Conservation (phyloP, 2,888 invertebrate species). For the Volucella zonaria region DNA sequence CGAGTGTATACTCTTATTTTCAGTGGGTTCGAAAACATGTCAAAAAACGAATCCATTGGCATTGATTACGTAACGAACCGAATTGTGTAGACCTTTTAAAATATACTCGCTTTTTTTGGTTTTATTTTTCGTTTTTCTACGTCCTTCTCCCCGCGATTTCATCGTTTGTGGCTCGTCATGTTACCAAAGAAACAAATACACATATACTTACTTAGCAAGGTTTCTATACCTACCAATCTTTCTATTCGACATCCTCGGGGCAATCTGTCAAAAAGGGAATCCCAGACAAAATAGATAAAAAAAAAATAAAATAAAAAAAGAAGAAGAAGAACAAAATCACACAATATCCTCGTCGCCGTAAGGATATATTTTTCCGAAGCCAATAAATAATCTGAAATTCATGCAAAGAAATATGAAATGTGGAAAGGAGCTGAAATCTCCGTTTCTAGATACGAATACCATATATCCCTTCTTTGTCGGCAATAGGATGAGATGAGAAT, state of each 20-base stretch:
- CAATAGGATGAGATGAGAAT: constrained; percentile 20
- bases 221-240: constrained; percentile 48
- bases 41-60: constrained; percentile 21
- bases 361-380: constrained; percentile 58
- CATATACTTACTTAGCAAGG: constrained; percentile 20
- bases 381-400: constrained; percentile 70
- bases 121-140: neutral
- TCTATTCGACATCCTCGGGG: constrained; percentile 39
- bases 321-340: constrained; percentile 36
- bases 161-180: neutral
- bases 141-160: neutral
- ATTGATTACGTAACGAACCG: constrained; percentile 56
- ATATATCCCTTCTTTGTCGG: neutral
- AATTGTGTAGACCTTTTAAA: constrained; percentile 61
- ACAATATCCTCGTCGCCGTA: constrained; percentile 51
- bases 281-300: constrained; percentile 58
- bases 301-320: constrained; percentile 29
- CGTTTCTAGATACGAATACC: neutral
- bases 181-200: constrained; percentile 36
- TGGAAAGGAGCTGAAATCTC: constrained; percentile 27
- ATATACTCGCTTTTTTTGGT: constrained; percentile 16
- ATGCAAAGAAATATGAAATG: constrained; percentile 58
- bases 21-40: neutral
- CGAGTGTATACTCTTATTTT: neutral
- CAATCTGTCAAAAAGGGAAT: constrained; percentile 66